Evolutionary conservation across 1,140 invertebrate genomes (phyloP).

Genomic region (Physella acuta): DNA sequence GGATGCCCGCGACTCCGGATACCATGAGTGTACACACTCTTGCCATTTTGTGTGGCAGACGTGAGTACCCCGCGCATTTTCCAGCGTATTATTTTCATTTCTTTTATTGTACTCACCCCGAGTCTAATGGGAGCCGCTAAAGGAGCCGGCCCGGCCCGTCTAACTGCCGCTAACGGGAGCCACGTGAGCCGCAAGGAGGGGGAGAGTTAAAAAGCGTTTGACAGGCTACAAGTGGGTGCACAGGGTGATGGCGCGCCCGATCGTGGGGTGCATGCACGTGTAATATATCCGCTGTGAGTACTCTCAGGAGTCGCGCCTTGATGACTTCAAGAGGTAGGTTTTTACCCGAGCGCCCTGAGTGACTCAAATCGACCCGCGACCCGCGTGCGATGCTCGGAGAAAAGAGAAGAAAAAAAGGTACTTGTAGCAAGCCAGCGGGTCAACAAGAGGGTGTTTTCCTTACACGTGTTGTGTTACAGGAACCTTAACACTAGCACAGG

Average conservation of each 20-base stretch:
- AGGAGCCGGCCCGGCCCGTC: background rate
- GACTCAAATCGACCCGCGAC: no score
- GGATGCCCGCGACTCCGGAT: no score
- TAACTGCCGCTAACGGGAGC: constrained; percentile 7
- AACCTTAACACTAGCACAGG: no score
- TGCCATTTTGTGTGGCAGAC: background rate
- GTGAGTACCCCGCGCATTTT: background rate
- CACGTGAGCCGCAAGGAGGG: background rate
- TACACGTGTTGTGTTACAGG: no score
- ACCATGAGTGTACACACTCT: no score
- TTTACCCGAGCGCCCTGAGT: constrained; percentile 3
- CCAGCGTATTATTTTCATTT: background rate
- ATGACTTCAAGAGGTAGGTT: constrained; percentile 14
- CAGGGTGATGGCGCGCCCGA: background rate
- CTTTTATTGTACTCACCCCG: background rate
- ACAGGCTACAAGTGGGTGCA: constrained; percentile 17
- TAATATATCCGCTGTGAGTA: constrained; percentile 19
- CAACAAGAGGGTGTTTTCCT: no score
- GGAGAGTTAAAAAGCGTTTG: constrained; percentile 14
- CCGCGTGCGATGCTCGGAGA: no score
- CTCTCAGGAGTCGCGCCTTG: constrained; percentile 11
- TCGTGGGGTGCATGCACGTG: constrained; percentile 13
- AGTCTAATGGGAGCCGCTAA: background rate
- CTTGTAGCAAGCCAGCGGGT: no score
- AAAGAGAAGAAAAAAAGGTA: no score